phyloP scores from a whole-genome alignment of 2,888 invertebrate species.

The Desoria tigrina region DNA sequence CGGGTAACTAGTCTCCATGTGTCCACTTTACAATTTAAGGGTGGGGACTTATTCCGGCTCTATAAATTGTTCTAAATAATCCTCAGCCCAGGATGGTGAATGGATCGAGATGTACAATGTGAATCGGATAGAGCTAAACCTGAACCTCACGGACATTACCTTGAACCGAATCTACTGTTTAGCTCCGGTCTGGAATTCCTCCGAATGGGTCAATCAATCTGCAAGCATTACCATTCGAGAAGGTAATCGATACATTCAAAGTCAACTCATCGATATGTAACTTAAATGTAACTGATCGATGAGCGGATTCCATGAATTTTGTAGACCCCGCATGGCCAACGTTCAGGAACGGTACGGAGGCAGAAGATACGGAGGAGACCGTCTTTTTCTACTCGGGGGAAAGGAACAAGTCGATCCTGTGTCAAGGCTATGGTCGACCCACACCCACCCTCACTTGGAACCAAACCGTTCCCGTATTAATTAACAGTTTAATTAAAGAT shows the following conservation, averaged over 20 bases:
- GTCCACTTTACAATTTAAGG: too few relatives aligned
- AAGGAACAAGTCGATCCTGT: not conserved
- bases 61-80: not conserved
- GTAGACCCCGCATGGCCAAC: too few relatives aligned
- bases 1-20: not conserved
- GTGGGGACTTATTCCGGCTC: not conserved
- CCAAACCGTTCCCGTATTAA: not conserved
- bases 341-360: too few relatives aligned
- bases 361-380: conserved; percentile 2
- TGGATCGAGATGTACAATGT: conserved; percentile 5
- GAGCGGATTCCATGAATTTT: not conserved
- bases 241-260: too few relatives aligned
- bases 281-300: not conserved
- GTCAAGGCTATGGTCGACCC: not conserved
- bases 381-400: not conserved
- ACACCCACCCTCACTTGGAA: not conserved
- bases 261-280: not conserved
- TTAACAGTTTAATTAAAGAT: not conserved
- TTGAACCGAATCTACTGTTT: conserved; percentile 28
- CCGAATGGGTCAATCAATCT: conserved; percentile 35
- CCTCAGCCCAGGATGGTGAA: conserved; percentile 29
- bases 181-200: conserved; percentile 41
- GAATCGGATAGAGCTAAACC: conserved; percentile 23
- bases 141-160: conserved; percentile 2
- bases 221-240: not conserved